A percentile compares a stretch with the other conserved stretches of the same genome.
Evolutionary conservation across 2,113 vertebrate genomes (phyloP).

Genomic region (Aldabrachelys gigantea): DNA sequence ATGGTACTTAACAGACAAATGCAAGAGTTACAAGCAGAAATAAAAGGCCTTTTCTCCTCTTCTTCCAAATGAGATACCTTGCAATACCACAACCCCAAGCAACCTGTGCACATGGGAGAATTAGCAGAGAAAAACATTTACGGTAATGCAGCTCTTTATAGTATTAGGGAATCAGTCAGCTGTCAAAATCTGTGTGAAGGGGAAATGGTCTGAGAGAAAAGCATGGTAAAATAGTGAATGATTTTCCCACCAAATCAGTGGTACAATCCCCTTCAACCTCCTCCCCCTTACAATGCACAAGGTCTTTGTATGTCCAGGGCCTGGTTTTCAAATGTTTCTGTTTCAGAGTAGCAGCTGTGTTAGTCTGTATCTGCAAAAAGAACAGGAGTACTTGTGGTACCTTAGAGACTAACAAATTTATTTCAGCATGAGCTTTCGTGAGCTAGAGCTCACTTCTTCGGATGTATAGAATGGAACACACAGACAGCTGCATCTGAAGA

Average conservation of each 20-base stretch:
- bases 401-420: too few relatives aligned
- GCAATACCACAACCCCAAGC: neutral
- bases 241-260: neutral
- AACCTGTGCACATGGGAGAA: neutral
- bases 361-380: too few relatives aligned
- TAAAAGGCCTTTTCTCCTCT: neutral
- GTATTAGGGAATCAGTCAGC: neutral
- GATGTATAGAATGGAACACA: too few relatives aligned
- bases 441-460: too few relatives aligned
- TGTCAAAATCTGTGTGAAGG: accelerated
- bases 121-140: neutral
- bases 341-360: too few relatives aligned
- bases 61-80: neutral
- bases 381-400: too few relatives aligned
- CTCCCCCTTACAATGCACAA: accelerated
- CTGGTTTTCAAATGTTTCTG: neutral
- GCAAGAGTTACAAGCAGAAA: neutral
- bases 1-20: neutral
- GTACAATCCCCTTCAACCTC: accelerated
- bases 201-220: accelerated
- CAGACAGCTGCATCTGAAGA: too few relatives aligned
- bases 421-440: too few relatives aligned
- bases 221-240: neutral
- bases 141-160: neutral
- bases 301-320: accelerated